Conservation (phyloP, 2,888 invertebrate genomes). For the Lordiphosa fenestrarum region DNA sequence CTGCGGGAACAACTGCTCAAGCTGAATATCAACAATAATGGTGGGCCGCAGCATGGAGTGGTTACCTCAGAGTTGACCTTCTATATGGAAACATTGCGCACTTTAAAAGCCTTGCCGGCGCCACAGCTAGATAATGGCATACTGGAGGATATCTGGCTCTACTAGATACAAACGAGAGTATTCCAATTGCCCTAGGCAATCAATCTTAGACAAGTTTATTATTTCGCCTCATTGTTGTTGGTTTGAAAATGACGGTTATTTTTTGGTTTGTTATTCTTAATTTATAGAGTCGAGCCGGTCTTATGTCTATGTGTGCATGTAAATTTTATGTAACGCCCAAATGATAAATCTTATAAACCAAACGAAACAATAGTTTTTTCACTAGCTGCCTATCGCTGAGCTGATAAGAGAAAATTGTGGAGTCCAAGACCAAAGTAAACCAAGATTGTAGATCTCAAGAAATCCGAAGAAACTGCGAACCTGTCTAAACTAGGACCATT, state of each 20-base stretch:
- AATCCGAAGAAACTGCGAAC: too few relatives aligned
- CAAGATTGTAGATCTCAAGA: too few relatives aligned
- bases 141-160: constrained; percentile 90
- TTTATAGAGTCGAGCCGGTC: neutral
- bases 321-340: constrained; percentile 25
- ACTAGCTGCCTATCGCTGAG: too few relatives aligned
- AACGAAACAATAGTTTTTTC: constrained; percentile 7
- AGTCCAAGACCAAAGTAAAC: too few relatives aligned
- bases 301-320: constrained; percentile 3
- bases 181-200: constrained; percentile 17
- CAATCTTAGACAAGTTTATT: constrained; percentile 10
- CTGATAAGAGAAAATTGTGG: too few relatives aligned
- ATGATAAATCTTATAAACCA: too few relatives aligned
- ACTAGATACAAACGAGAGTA: constrained; percentile 38
- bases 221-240: constrained; percentile 24
- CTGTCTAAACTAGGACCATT: too few relatives aligned
- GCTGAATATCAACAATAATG: constrained; percentile 95
- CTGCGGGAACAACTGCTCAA: constrained; percentile 90
- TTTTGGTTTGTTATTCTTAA: constrained; percentile 11
- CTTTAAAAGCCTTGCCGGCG: constrained; percentile 88
- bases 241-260: constrained; percentile 14
- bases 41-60: constrained; percentile 97
- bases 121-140: constrained; percentile 87
- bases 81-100: constrained; percentile 92
- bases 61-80: constrained; percentile 96